Base-by-base conservation (phyloP, 2,888 invertebrate genomes). In the Apotomis capreana region DNA sequence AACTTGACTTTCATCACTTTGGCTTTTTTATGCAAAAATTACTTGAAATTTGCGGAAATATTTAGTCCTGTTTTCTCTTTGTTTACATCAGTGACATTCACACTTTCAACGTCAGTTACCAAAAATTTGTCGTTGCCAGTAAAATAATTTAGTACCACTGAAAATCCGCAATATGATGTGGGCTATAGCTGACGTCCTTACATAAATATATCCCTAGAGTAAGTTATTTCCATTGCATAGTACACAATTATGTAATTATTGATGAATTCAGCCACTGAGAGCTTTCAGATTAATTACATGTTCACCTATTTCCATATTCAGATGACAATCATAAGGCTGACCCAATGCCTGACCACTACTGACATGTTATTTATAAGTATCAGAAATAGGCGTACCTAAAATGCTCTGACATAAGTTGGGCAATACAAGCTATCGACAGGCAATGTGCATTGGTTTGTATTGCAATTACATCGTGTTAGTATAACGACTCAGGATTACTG, bases 391-490 rank as follows among this genome's bases (percentile, higher is more conserved):
- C 49, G 49, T 49, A 49, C 49, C 49, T 9, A 6, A 49, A 49
- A 49, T 49, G 12, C n/a, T 54, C 5, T 54, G 15, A 5, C 54
- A n/a, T 44, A 60, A 60, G n/a, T 67, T 67, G 46, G 49, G 57
- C 49, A 67, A 60, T 9, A 70, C 63, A 36, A 15, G 54, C 13
- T 70, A 49, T 49, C 49, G 6, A 6, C 40, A 40, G 40, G 49
- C 44, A 8, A 44, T 44, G 8, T 49, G 49, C 26, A 57, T 65
- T 49, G 55, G 54, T 51, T 64, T 5, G 57, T 64, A 55, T 44
- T 65, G 55, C 15, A 61, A 71, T 71, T 44, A n/a, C 13, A 37
- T 60, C 58, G 60, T 51, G 70, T 67, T 55, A 44, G 51, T 69
- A 26, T 60, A 64, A 26, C 55, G 40, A 63, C 51, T 40, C 51